Evolutionary conservation across 1,140 invertebrate genomes (phyloP).

Genomic region (Drosophila guanche): DNA sequence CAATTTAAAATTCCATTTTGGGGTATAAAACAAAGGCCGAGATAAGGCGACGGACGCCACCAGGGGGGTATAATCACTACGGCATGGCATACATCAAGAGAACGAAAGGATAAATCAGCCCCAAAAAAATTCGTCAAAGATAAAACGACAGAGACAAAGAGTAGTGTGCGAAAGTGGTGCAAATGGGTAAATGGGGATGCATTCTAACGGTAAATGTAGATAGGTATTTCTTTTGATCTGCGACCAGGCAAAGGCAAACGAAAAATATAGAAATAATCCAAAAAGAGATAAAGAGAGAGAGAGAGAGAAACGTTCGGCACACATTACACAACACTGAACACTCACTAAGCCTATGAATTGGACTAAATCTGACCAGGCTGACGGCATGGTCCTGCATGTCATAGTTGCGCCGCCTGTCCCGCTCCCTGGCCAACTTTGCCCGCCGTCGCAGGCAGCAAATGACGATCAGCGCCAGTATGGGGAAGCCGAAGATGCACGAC

Average conservation of each 20-base stretch:
- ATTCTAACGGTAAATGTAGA: too few relatives aligned
- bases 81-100: conserved; percentile 44
- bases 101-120: neutral
- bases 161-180: too few relatives aligned
- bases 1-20: conserved; percentile 26
- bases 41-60: conserved; percentile 10
- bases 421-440: conserved; percentile 91
- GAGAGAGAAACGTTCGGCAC: conserved; percentile 43
- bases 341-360: conserved; percentile 89
- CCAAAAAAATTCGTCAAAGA: neutral
- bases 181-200: too few relatives aligned
- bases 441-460: conserved; percentile 93
- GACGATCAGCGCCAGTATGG: conserved; percentile 91
- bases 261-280: neutral
- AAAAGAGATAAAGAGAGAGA: conserved; percentile 5
- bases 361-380: conserved; percentile 90
- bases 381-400: conserved; percentile 91
- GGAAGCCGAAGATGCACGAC: conserved; percentile 94
- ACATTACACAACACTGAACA: conserved; percentile 77
- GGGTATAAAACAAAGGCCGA: conserved; percentile 10
- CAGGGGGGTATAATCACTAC: conserved; percentile 39
- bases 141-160: neutral
- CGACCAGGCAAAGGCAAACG: neutral
- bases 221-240: conserved; percentile 19
- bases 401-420: conserved; percentile 90